Evolutionary conservation across 2,113 vertebrate species (phyloP).

Genomic region (Stigmatopora nigra): DNA sequence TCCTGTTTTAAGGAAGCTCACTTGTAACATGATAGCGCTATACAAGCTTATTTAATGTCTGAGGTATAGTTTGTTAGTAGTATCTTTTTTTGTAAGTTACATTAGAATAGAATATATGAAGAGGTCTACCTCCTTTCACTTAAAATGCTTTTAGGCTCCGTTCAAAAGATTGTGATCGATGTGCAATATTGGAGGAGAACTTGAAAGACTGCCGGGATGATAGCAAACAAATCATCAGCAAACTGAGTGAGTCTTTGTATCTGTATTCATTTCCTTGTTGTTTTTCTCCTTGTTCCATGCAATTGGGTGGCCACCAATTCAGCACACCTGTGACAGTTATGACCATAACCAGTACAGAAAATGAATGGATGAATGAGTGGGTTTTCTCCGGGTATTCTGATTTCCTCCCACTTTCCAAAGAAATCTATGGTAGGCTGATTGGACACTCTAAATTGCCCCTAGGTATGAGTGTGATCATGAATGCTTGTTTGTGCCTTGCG

Average conservation of each 20-base stretch:
- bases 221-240: conserved; percentile 75
- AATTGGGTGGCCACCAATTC: not conserved
- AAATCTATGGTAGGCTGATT: too few relatives aligned
- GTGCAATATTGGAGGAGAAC: conserved; percentile 79
- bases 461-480: too few relatives aligned
- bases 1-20: not conserved
- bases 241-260: conserved; percentile 78
- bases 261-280: not conserved
- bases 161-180: conserved; percentile 80
- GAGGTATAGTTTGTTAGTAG: not conserved
- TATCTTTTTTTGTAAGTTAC: too few relatives aligned
- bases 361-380: too few relatives aligned
- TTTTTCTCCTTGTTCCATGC: not conserved
- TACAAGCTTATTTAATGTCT: not conserved
- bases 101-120: not conserved
- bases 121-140: not conserved
- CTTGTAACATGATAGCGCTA: not conserved
- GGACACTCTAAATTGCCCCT: too few relatives aligned
- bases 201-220: conserved; percentile 78
- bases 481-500: too few relatives aligned
- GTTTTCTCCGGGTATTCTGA: too few relatives aligned
- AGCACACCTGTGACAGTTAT: not conserved
- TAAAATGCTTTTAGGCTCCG: conserved; percentile 67
- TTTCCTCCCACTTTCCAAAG: too few relatives aligned
- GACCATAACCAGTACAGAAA: not conserved